phyloP scores from a whole-genome alignment of 2,113 vertebrate species.

The Callopanchax toddi region DNA sequence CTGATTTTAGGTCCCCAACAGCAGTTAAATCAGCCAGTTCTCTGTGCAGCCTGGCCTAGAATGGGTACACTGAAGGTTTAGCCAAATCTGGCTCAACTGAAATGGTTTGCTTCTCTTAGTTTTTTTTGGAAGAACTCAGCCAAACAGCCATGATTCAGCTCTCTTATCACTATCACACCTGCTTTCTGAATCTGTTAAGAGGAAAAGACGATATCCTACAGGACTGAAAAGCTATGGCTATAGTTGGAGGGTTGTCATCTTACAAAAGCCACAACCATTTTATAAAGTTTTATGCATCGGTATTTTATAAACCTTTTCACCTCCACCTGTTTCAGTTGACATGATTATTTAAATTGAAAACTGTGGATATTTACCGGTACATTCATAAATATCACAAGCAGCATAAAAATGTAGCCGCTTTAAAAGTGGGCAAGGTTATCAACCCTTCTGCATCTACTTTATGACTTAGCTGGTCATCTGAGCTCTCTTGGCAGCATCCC shows the following conservation, averaged over 20 bases:
- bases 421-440: not conserved
- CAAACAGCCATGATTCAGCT: not conserved
- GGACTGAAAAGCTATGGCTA: too few relatives aligned
- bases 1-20: not conserved
- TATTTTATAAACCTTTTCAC: not conserved
- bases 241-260: too few relatives aligned
- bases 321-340: too few relatives aligned
- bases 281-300: too few relatives aligned
- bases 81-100: not conserved
- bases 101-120: not conserved
- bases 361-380: too few relatives aligned
- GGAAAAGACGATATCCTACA: too few relatives aligned
- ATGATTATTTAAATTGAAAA: too few relatives aligned
- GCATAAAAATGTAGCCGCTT: too few relatives aligned
- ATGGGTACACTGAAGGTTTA: not conserved
- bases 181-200: too few relatives aligned
- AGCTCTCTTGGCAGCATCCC: slow-evolving; percentile 33
- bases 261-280: too few relatives aligned
- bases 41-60: not conserved
- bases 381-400: too few relatives aligned
- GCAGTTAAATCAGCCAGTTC: not conserved
- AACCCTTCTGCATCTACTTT: not conserved
- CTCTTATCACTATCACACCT: too few relatives aligned
- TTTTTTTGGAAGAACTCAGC: not conserved
- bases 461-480: slow-evolving; percentile 10